These are phyloP conservation scores for Electrophaes corylata DNA, from an alignment of 2,888 invertebrate species.

Conservation along the genomic window DNA sequence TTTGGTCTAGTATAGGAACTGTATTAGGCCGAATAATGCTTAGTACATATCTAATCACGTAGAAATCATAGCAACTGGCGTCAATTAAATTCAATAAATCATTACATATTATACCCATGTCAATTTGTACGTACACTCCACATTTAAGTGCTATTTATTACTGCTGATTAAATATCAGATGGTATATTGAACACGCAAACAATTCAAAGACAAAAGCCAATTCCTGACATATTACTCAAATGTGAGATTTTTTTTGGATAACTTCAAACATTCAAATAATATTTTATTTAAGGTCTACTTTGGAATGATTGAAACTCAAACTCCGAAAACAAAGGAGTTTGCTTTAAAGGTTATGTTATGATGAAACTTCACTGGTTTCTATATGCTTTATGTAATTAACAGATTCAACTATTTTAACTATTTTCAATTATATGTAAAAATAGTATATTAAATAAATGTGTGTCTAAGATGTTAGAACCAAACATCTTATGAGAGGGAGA, in stretches of 20 bases:
- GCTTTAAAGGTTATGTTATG: no score
- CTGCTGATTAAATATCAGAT: conserved; percentile 62
- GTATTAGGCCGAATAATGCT: not conserved
- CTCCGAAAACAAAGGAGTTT: no score
- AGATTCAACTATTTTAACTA: no score
- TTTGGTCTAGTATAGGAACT: not conserved
- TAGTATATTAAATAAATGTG: not conserved
- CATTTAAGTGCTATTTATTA: conserved; percentile 58
- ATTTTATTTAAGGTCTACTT: not conserved
- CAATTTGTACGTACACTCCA: conserved; percentile 41
- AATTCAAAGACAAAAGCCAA: no score
- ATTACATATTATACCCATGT: conserved; percentile 39
- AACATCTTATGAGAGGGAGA: not conserved
- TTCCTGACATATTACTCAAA: conserved; percentile 58
- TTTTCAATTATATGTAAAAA: no score
- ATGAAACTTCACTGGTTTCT: no score
- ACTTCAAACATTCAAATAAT: conserved; percentile 15
- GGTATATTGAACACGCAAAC: conserved; percentile 61
- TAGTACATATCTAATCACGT: conserved; percentile 5
- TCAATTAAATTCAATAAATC: conserved; percentile 42
- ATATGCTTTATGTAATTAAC: no score
- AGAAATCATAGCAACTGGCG: no score
- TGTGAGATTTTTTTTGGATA: conserved; percentile 59
- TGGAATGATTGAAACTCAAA: no score
- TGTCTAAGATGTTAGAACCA: not conserved